Base-by-base conservation (phyloP, 2,797 vertebrate genomes). In the Cyprinodon diabolis region DNA sequence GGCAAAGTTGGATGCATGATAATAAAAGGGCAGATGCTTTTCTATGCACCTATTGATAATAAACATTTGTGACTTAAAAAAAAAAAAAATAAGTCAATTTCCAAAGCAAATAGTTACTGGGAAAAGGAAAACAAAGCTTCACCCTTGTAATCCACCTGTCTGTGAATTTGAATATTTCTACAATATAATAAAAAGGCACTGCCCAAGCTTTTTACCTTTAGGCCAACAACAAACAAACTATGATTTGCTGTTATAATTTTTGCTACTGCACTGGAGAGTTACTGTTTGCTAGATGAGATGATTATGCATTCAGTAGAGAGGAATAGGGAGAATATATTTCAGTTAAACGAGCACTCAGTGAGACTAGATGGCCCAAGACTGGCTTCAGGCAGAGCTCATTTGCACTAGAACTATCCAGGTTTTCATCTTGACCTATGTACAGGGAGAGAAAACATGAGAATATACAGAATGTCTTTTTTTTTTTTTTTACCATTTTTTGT, bases 1-100 rank as follows among this genome's bases (percentile, higher is more conserved):
- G 54, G 81, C 71, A 58, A 80, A 83, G 82, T 82, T 87, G 87
- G 87, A 91, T 85, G 88, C 87, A 89, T 89, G 87, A 83, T 87
- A 85, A 86, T 71, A 69, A 76, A 68, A 73, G 66, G 79, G 79
- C 84, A 91, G 87, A 84, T 91, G 86, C 82, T 82, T 79, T 74
- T 66, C 49, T 48, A 40, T 65, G 10, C 54, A 76, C 58, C 66
- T 56, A 70, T 66, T 71, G 88, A 79, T 87, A 86, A 69, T 84
- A 86, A 90, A 89, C 79, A 68, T 85, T 81, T 86, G 62, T 80
- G 5, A 84, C 82, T 79, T 56, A 68, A 69, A 77, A 54, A 30
- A 30, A 30, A 30, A 3, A 30, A 86, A 25, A 14, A 19, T 15
- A 49, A 8, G 40, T 47, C 40, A 67, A 68, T 72, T 72, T 58